Base-by-base conservation (phyloP, 2,888 invertebrate species). In the Eilema caniola region DNA sequence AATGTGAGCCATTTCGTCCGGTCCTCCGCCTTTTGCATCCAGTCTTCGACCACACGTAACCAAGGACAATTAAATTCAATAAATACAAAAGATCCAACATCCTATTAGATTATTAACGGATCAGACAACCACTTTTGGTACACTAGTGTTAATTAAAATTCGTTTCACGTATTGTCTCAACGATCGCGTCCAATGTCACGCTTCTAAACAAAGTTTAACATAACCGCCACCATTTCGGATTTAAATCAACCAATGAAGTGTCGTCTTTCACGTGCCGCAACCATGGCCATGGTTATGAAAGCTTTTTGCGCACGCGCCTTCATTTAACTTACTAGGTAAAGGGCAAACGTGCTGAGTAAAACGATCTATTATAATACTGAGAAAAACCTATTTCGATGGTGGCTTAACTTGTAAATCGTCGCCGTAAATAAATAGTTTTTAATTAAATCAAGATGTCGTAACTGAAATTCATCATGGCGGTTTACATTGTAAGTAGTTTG, bases 271-370 rank as follows among this genome's bases (percentile, higher is more conserved):
- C 72, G 73, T 84, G 80, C 66, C 71, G 28, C 31, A 64, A n/a
- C n/a, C n/a, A n/a, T n/a, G n/a, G n/a, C 73, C 62, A 69, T 70
- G 77, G 81, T 86, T 82, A 85, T 83, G 84, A 80, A 86, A 86
- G 81, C 84, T 85, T 87, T 90, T 88, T 87, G 88, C 87, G 83
- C 84, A 84, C 85, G 83, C 84, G 84, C 79, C 81, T 75, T 78
- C 89, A 93, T 93, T 89, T 88, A 88, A 94, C 93, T 93, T 88
- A 93, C 89, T 94, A 81, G 94, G 94, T 94, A 94, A 94, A 94
- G 93, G 94, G 94, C 94, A 90, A 88, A 89, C 88, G 87, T 83
- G 85, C 76, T 72, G 74, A 25, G 72, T 79, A 80, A 83, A 85
- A 81, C 79, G 77, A 71, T 83, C 80, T 76, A 85, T 86, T 84